Conservation (phyloP, 2,797 vertebrate genomes). For the Morelia viridis region DNA sequence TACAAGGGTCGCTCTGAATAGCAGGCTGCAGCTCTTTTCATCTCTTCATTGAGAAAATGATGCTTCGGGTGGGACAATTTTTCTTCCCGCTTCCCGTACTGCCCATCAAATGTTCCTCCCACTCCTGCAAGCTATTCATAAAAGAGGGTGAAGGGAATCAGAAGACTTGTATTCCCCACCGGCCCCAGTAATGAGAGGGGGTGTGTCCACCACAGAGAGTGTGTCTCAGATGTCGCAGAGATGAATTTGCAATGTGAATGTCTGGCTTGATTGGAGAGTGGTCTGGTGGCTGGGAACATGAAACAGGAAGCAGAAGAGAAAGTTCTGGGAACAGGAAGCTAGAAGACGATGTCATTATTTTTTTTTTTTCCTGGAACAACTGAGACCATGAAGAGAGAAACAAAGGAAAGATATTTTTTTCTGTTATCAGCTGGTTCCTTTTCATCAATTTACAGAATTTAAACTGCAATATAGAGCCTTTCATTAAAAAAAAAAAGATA, state of each 20-base stretch:
- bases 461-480: not conserved
- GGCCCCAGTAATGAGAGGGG: slow-evolving; percentile 49
- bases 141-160: slow-evolving; percentile 56
- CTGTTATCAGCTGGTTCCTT: not conserved
- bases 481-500: not conserved
- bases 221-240: slow-evolving; percentile 18
- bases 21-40: slow-evolving; percentile 47
- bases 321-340: not conserved
- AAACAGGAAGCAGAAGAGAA: rapidly evolving
- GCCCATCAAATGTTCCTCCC: slow-evolving; percentile 50
- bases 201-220: slow-evolving; percentile 25
- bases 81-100: slow-evolving; percentile 47
- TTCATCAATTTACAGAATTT: not conserved
- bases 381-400: not conserved
- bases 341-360: not conserved
- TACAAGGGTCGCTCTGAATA: slow-evolving; percentile 55
- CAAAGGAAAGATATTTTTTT: not conserved
- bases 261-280: rapidly evolving
- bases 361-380: not conserved
- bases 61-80: slow-evolving; percentile 47
- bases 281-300: rapidly evolving
- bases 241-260: slow-evolving; percentile 40
- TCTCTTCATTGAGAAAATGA: slow-evolving; percentile 55
- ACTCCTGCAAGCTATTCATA: slow-evolving; percentile 49
- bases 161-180: slow-evolving; percentile 40